Conservation (phyloP, 2,797 vertebrate genomes). For the Rhadinocentrus ornatus region DNA sequence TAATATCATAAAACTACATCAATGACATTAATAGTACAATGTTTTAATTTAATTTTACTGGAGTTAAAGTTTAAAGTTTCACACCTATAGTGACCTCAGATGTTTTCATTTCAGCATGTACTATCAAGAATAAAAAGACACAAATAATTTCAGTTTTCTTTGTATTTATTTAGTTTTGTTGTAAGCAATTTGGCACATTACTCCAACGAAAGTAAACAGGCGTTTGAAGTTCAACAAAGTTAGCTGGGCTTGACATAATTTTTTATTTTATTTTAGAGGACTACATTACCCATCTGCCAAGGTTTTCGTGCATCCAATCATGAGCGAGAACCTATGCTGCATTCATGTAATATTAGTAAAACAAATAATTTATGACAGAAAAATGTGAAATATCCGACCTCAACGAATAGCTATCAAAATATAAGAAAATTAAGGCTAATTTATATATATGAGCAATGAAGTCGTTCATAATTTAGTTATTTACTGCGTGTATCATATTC, state of each 20-base stretch:
- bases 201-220: not conserved
- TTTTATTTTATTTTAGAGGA: slow-evolving; percentile 13
- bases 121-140: not conserved
- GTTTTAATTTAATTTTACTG: not conserved
- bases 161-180: not conserved
- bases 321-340: not conserved
- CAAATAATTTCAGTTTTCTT: not conserved
- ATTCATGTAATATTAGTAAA: not conserved
- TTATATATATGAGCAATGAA: not conserved
- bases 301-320: slow-evolving; percentile 45
- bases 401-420: not conserved
- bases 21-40: not conserved
- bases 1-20: not conserved
- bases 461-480: not conserved
- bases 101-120: not conserved
- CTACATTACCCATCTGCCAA: slow-evolving; percentile 61
- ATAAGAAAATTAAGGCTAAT: not conserved
- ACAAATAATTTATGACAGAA: not conserved
- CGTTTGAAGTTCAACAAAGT: not conserved
- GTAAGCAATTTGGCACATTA: not conserved
- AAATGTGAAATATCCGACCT: not conserved
- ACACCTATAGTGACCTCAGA: not conserved
- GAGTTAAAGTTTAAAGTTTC: not conserved
- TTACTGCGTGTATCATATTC: not conserved
- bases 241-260: not conserved